A percentile compares a stretch with the other conserved stretches of the same genome.
Conservation (phyloP, 2,113 vertebrate genomes). For the Mandrillus leucophaeus region DNA sequence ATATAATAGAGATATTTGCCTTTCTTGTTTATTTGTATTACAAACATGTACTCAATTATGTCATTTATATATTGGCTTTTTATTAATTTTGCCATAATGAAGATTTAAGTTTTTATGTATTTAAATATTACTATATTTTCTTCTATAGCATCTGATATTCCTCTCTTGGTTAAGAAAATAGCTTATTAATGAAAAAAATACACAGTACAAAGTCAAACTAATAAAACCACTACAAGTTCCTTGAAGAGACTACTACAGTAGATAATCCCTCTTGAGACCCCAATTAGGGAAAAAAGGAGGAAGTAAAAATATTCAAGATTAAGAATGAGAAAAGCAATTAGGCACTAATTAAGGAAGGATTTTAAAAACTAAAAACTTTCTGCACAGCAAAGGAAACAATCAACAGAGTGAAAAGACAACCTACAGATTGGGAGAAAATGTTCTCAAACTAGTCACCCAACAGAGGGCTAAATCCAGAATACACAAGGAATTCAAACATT, state of each 20-base stretch:
- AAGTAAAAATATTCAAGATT: conserved; percentile 10
- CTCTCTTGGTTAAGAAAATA: neutral
- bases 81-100: neutral
- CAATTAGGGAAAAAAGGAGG: neutral
- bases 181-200: neutral
- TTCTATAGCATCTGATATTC: neutral
- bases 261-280: neutral
- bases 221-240: neutral
- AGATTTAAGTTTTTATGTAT: neutral
- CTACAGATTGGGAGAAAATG: neutral
- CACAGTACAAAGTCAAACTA: neutral
- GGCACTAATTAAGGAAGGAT: neutral
- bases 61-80: neutral
- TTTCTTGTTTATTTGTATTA: neutral
- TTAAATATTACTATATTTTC: neutral
- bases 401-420: neutral
- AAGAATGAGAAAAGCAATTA: neutral
- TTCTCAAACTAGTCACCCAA: neutral
- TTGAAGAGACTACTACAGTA: neutral
- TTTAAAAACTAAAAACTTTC: neutral
- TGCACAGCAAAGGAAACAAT: neutral
- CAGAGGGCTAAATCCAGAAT: neutral
- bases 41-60: neutral
- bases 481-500: neutral
- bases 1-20: neutral